Evolutionary conservation across 2,113 vertebrate genomes (phyloP).

Genomic region (Sceloporus undulatus): DNA sequence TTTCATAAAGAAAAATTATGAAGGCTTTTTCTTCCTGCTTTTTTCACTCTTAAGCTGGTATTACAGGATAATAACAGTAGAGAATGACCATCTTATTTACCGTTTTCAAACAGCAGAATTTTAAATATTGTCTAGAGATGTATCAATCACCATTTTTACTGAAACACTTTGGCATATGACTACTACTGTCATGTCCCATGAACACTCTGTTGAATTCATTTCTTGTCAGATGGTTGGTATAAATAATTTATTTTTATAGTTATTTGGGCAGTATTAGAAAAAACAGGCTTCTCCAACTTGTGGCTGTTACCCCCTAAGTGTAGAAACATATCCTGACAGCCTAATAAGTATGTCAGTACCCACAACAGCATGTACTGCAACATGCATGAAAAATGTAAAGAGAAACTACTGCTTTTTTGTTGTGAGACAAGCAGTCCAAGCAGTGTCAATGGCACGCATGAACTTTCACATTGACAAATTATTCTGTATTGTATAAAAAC

Average conservation of each 20-base stretch:
- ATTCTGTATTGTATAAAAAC: conserved; percentile 26
- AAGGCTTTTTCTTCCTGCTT: background rate
- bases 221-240: background rate
- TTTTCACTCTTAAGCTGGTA: conserved; percentile 8
- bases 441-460: background rate
- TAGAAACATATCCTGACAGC: conserved; percentile 37
- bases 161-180: conserved; percentile 7
- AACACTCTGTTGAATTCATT: conserved; percentile 16
- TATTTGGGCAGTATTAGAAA: background rate
- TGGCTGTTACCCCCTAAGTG: conserved; percentile 5
- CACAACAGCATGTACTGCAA: conserved; percentile 34
- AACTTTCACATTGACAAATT: conserved; percentile 40
- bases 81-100: conserved; percentile 30
- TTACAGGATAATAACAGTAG: conserved; percentile 30
- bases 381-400: conserved; percentile 50
- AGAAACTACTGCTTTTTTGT: conserved; percentile 58
- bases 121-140: conserved; percentile 34
- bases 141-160: background rate
- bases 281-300: conserved; percentile 24
- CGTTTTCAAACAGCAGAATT: conserved; percentile 39
- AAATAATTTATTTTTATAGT: conserved; percentile 14
- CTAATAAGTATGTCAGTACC: conserved; percentile 42
- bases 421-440: conserved; percentile 33
- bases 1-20: background rate
- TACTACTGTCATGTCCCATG: conserved; percentile 18